Percentiles rank a stretch among this genome's conserved stretches.
phyloP scores from a whole-genome alignment of 2,888 invertebrate genomes.

The Argyresthia albistria region DNA sequence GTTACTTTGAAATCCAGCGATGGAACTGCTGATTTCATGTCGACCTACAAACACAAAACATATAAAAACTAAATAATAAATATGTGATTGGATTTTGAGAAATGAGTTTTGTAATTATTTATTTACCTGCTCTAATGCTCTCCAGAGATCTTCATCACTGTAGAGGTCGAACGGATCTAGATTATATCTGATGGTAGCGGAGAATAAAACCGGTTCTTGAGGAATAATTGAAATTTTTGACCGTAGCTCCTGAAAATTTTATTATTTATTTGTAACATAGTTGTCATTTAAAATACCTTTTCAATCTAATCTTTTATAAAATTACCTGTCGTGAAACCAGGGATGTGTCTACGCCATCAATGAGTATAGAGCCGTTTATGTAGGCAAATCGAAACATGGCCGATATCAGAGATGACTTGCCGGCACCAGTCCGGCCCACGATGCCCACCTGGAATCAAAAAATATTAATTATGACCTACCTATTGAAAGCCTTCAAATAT shows the following conservation, averaged over 20 bases:
- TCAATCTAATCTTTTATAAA: not conserved
- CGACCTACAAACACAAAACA: conserved; percentile 64
- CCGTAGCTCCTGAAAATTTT: conserved; percentile 67
- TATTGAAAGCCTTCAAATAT: too few species aligned
- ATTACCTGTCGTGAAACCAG: conserved; percentile 68
- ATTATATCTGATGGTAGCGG: conserved; percentile 76
- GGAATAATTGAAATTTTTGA: conserved; percentile 77
- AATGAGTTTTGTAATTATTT: too few species aligned
- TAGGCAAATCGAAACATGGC: conserved; percentile 80
- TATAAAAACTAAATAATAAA: too few species aligned
- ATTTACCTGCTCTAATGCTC: conserved; percentile 78
- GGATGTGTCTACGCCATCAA: conserved; percentile 75
- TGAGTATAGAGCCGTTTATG: conserved; percentile 71
- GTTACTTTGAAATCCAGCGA: conserved; percentile 79
- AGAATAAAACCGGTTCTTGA: conserved; percentile 90
- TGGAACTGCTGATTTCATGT: conserved; percentile 78
- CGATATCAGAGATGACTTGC: conserved; percentile 79
- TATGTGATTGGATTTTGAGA: too few species aligned
- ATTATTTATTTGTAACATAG: conserved; percentile 3
- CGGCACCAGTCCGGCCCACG: conserved; percentile 83
- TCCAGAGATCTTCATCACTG: conserved; percentile 79
- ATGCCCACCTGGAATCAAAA: conserved; percentile 70
- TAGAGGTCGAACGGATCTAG: conserved; percentile 78
- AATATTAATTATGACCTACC: too few species aligned
- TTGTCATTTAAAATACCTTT: too few species aligned